phyloP scores from a whole-genome alignment of 2,888 invertebrate genomes.

The Pollenia amentaria region DNA sequence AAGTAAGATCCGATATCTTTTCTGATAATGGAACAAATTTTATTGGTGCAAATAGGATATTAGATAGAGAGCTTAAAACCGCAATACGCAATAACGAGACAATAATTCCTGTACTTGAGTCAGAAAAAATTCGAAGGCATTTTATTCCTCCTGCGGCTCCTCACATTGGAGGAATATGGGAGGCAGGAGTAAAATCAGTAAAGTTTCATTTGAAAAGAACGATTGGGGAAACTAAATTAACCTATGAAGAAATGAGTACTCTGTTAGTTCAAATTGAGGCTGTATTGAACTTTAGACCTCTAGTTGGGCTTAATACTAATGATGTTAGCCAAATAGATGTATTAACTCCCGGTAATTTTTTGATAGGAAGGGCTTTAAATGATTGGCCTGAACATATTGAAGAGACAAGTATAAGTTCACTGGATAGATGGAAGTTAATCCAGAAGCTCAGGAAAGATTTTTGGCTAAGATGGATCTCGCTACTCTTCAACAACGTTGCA shows the following conservation, averaged over 20 bases:
- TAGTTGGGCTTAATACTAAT: background rate
- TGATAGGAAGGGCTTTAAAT: conserved; percentile 6
- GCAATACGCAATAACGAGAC: background rate
- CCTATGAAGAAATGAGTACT: background rate
- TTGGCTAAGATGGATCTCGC: background rate
- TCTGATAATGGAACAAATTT: conserved; percentile 30
- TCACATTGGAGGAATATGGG: background rate
- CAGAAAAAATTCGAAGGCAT: conserved; percentile 17
- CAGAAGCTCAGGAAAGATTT: background rate
- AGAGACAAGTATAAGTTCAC: background rate
- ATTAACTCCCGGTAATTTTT: conserved; percentile 5
- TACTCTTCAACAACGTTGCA: background rate
- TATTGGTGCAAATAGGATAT: background rate
- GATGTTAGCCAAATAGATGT: background rate
- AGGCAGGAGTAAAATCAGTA: no score
- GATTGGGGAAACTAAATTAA: no score
- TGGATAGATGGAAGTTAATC: conserved; percentile 2
- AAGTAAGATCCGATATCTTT: background rate
- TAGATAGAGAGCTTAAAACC: background rate
- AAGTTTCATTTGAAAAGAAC: no score
- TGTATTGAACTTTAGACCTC: no score
- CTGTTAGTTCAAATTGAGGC: background rate
- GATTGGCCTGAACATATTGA: conserved; percentile 11
- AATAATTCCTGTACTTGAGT: background rate
- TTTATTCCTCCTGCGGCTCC: background rate